Conservation (phyloP, 2,888 invertebrate species). For the Mellilla xanthometata region DNA sequence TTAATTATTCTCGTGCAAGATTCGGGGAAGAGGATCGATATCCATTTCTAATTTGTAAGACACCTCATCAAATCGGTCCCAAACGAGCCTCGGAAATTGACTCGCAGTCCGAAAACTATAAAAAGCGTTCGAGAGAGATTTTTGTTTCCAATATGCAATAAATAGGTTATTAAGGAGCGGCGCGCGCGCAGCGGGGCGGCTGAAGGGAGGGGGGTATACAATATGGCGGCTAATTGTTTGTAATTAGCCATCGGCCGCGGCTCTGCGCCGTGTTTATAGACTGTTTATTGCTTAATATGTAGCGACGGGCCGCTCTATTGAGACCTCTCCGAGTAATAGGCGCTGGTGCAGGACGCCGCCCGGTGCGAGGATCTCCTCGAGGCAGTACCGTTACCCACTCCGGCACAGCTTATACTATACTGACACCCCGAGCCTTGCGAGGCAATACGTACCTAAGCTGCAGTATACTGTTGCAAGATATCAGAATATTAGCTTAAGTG, state of each 20-base stretch:
- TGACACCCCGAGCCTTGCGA: too few relatives aligned
- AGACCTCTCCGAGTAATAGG: slow-evolving; percentile 20
- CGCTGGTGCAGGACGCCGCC: too few relatives aligned
- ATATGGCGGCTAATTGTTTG: slow-evolving; percentile 68
- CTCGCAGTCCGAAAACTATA: slow-evolving; percentile 37
- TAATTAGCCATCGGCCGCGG: slow-evolving; percentile 61
- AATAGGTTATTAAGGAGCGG: slow-evolving; percentile 59
- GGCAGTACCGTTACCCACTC: too few relatives aligned
- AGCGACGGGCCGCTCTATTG: slow-evolving; percentile 50
- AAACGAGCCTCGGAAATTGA: slow-evolving; percentile 14
- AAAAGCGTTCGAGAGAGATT: slow-evolving; percentile 44
- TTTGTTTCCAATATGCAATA: slow-evolving; percentile 73
- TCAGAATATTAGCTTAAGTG: too few relatives aligned
- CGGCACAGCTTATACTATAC: too few relatives aligned
- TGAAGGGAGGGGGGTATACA: slow-evolving; percentile 36
- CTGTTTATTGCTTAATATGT: slow-evolving; percentile 78
- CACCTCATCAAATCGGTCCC: slow-evolving; percentile 21
- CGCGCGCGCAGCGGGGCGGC: slow-evolving; percentile 38
- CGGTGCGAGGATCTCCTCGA: too few relatives aligned
- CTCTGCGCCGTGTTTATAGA: slow-evolving; percentile 54
- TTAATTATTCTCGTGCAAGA: too few relatives aligned
- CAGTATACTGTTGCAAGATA: too few relatives aligned
- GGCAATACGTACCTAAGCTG: too few relatives aligned
- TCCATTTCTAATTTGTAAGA: slow-evolving; percentile 8
- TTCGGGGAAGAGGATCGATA: not conserved